phyloP scores from a whole-genome alignment of 2,888 invertebrate genomes.

The Zhuqinia jingwanae region DNA sequence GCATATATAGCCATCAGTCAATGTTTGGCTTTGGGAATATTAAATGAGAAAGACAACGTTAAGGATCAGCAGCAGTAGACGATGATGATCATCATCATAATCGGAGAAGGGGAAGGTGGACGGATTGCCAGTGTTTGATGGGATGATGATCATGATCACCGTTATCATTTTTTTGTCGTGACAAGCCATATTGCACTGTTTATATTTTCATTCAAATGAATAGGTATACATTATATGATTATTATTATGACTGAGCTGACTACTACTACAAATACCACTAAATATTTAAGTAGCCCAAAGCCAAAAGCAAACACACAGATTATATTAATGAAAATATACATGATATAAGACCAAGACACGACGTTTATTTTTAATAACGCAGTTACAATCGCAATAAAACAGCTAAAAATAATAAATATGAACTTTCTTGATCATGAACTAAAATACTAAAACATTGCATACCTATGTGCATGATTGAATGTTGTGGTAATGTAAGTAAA shows the following conservation, averaged over 20 bases:
- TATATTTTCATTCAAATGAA: background rate
- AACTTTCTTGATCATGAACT: conserved; percentile 31
- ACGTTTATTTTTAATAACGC: conserved; percentile 31
- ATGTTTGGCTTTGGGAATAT: conserved; percentile 15
- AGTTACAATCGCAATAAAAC: background rate
- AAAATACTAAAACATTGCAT: no score
- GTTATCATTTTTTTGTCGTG: conserved; percentile 38
- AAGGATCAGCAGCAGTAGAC: background rate
- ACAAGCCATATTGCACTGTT: conserved; percentile 16
- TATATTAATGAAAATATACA: background rate
- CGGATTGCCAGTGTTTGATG: no score
- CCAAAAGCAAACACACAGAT: conserved; percentile 20
- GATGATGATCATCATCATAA: background rate
- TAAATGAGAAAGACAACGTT: conserved; percentile 21
- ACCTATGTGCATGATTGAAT: background rate
- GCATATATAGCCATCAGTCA: background rate
- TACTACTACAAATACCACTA: no score
- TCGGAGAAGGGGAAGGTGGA: no score
- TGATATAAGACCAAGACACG: background rate
- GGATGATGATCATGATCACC: no score
- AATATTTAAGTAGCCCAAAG: no score
- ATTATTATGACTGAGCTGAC: conserved; percentile 35
- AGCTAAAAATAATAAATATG: conserved; percentile 19
- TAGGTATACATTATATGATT: no score
- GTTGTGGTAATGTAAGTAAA: background rate